Percentiles rank a stretch among this genome's conserved stretches.
phyloP scores from a whole-genome alignment of 2,797 vertebrate species.

The Vultur gryphus region DNA sequence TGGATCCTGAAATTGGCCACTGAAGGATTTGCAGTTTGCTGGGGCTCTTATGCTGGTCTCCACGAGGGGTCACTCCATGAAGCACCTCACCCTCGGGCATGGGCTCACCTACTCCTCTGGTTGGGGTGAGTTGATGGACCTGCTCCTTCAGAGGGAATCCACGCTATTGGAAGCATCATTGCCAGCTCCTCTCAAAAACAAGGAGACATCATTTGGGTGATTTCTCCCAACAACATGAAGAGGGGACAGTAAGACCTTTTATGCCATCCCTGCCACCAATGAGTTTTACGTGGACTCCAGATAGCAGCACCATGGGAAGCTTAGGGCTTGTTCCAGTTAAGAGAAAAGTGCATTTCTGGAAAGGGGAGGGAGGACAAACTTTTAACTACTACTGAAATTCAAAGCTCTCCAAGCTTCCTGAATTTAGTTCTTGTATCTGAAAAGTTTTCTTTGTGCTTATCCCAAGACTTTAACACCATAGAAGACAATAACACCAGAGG shows the following conservation, averaged over 20 bases:
- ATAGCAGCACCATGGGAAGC: not conserved
- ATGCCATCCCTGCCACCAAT: not conserved
- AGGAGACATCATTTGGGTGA: not conserved
- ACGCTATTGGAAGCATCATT: not conserved
- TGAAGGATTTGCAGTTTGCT: not conserved
- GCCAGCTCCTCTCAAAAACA: not conserved
- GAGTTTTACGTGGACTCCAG: not conserved
- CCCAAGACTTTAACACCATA: not conserved
- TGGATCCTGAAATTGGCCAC: not conserved
- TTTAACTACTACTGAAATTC: not conserved
- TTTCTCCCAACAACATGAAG: not conserved
- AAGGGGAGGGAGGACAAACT: not conserved
- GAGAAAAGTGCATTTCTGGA: not conserved
- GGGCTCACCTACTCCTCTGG: not conserved
- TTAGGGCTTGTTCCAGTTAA: not conserved
- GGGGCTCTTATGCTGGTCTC: not conserved
- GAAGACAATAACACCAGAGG: not conserved
- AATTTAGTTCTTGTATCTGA: not conserved
- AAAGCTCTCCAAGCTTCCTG: not conserved
- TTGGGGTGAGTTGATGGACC: not conserved
- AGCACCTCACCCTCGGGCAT: fast-evolving
- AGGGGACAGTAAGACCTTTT: not conserved
- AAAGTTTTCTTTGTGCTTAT: not conserved
- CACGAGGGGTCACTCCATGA: not conserved
- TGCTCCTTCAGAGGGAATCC: not conserved